Evolutionary conservation across 2,113 vertebrate genomes (phyloP).

Genomic region (Tympanuchus pallidicinctus): DNA sequence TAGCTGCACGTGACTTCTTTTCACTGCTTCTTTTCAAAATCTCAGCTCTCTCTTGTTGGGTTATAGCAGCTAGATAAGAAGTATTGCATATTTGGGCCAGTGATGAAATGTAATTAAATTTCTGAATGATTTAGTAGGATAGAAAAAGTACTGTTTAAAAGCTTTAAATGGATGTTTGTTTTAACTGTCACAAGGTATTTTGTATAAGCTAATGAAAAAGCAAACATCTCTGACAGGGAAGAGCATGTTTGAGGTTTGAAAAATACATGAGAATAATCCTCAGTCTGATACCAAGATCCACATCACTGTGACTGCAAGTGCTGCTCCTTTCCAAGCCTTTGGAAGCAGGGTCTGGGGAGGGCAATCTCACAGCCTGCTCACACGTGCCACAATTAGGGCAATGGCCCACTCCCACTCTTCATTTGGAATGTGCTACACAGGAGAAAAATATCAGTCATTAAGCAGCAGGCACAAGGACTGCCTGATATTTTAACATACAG

Average conservation of each 20-base stretch:
- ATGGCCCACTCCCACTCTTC: not conserved
- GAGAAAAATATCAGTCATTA: not conserved
- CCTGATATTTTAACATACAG: not conserved
- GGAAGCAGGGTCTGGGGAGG: fast-evolving
- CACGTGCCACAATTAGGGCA: not conserved
- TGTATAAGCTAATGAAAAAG: not conserved
- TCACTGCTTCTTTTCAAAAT: not conserved
- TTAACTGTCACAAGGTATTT: not conserved
- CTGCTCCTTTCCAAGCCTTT: not conserved
- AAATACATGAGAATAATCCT: not conserved
- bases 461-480: not conserved
- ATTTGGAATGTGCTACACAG: not conserved
- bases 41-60: not conserved
- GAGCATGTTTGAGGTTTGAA: not conserved
- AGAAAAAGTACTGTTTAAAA: not conserved
- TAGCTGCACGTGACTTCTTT: not conserved
- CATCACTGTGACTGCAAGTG: not conserved
- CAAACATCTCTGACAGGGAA: not conserved
- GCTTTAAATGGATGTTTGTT: not conserved
- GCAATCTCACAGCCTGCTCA: not conserved
- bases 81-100: not conserved
- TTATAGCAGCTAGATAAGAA: not conserved
- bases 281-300: not conserved
- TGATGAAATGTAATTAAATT: not conserved
- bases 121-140: not conserved